Evolutionary conservation across 2,888 invertebrate species (phyloP), one percentile per base, ranked within the genome.

Genomic region (Pyrgus malvae): DNA sequence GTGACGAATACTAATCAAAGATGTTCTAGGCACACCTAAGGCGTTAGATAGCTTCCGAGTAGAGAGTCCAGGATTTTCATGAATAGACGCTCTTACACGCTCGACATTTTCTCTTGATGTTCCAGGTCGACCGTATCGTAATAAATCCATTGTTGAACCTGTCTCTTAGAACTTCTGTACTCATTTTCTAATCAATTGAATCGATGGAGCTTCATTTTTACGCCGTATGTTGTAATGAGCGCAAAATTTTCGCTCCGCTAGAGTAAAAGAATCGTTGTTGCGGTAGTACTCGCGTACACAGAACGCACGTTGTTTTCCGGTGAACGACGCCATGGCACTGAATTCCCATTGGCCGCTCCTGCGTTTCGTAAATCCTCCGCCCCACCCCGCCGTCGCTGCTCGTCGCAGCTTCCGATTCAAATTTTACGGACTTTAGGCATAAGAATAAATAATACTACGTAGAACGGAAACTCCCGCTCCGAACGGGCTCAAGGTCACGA

Each of bases 241-340:
- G 49, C 61, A 58, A 49, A 63, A 64, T 57, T 27, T 63, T 59
- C 61, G 58, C 7, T 55, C 56, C 53, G 56, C 62, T 57, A 55
- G 41, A 57, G 59, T 62, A 48, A 55, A 60, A 40, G 57, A 64
- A 62, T 61, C 12, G 60, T 53, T 51, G 57, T 61, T 64, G 62
- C 58, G 58, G 41, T 64, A 61, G 62, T 58, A 63, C 56, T 62
- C 61, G 55, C 42, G 33, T 11, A 65, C 51, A 50, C 63, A 59
- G 50, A 63, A 59, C 53, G 60, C 60, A 29, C 62, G 58, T 56
- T 61, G 50, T 23, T 53, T 60, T 49, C 58, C 63, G 23, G 58
- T 48, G 55, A 64, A 64, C 50, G 51, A 58, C 62, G 59, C 64
- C 61, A 60, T 61, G 51, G 59, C 59, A 62, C 60, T 62, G n/a